Percentiles rank a stretch among this genome's conserved stretches.
These are phyloP conservation scores for Cinclus cinclus DNA, from an alignment of 2,113 vertebrate genomes.

Conservation along the genomic window DNA sequence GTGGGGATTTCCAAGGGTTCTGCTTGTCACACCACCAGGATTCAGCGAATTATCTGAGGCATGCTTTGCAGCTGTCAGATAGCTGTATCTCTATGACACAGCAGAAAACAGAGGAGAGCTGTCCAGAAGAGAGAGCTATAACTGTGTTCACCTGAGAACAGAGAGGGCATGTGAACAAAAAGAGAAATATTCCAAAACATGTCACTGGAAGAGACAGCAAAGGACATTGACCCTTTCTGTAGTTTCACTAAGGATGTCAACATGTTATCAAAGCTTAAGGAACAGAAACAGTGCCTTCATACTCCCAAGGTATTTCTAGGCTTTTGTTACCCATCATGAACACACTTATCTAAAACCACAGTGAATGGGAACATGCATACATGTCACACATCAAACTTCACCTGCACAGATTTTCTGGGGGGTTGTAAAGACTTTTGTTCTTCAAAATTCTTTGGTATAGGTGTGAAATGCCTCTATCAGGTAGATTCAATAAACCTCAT, in stretches of 20 bases:
- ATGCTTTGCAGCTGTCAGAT: conserved; percentile 28
- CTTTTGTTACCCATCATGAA: background rate
- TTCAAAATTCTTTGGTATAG: background rate
- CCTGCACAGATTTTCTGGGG: background rate
- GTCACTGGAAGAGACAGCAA: conserved; percentile 11
- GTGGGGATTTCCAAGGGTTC: conserved; percentile 23
- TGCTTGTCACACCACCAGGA: conserved; percentile 6
- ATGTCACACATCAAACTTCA: background rate
- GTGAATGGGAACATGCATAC: background rate
- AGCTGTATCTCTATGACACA: background rate
- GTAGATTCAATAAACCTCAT: background rate
- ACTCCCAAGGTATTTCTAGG: background rate
- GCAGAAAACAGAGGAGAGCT: conserved; percentile 2
- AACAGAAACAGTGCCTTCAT: background rate
- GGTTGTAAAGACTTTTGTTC: background rate
- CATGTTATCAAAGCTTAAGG: background rate
- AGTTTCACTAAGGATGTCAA: conserved; percentile 10
- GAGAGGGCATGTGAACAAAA: background rate
- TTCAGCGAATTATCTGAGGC: conserved; percentile 8
- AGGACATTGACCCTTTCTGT: conserved; percentile 20
- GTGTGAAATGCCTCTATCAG: background rate
- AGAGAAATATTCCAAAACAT: conserved; percentile 7
- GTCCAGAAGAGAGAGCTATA: background rate
- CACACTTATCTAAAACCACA: background rate
- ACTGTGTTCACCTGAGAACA: conserved; percentile 1